Conservation (phyloP, 2,113 vertebrate genomes). For the Etheostoma cragini region DNA sequence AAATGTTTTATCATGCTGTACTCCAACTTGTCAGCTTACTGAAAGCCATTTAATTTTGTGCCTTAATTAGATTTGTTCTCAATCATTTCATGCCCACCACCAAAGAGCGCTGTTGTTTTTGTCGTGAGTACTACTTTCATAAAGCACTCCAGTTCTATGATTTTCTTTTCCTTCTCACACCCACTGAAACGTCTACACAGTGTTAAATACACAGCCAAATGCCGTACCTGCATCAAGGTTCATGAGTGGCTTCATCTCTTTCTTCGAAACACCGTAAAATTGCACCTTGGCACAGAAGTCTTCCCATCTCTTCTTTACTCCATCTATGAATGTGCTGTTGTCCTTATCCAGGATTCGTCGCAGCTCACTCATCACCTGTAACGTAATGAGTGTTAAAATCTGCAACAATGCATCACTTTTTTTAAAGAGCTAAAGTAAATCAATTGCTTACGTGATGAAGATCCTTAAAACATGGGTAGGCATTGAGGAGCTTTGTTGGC, state of each 20-base stretch:
- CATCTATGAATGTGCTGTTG: neutral
- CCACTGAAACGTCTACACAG: too few species aligned
- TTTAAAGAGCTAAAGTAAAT: neutral
- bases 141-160: too few species aligned
- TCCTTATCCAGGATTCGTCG: neutral
- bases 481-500: neutral
- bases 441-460: neutral
- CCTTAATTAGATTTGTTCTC: too few species aligned
- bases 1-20: too few species aligned
- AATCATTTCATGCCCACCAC: too few species aligned
- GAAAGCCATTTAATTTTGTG: too few species aligned
- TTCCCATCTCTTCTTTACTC: conserved; percentile 4
- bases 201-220: neutral
- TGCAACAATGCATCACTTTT: neutral
- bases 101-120: too few species aligned
- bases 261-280: neutral
- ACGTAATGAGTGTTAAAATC: neutral
- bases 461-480: conserved; percentile 16
- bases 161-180: too few species aligned
- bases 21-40: too few species aligned
- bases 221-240: neutral
- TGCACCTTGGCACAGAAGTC: conserved; percentile 1
- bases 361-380: conserved; percentile 20
- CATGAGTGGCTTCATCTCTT: neutral
- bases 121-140: too few species aligned